Base-by-base conservation (phyloP, 2,113 vertebrate genomes). In the Malurus elegans region DNA sequence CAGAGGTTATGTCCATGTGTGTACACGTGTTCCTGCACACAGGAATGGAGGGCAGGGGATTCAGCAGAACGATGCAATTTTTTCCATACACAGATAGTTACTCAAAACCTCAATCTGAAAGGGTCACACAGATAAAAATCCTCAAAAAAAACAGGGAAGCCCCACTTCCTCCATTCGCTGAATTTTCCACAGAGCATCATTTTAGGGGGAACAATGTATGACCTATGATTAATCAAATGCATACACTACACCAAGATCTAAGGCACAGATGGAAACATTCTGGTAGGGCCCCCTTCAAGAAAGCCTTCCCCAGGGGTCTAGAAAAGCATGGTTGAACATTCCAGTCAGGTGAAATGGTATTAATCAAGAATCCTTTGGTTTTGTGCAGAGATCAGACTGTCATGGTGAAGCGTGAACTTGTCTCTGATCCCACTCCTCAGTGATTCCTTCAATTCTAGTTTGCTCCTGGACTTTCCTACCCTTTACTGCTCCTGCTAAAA, bases 201-300 rank as follows among this genome's bases (percentile, higher is more conserved):
- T 40, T 47, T 10, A 47, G 23, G 26, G 17, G 38, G 34, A 90
- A 54, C 29, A 79, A 34, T 0, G 13, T 4, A 31, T 14, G 67
- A 87, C 48, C 57, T 20, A 8, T 12, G 53, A 56, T 19, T 21
- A 57, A 81, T 26, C 45, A 45, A 62, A 83, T 4, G 20, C 31
- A 57, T 3, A 18, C 48, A 31, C 0, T 9, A 90, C 6, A 24
- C 51, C 56, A 40, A 74, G 60, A 83, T 21, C 64, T 88, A 96
- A 96, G 96, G 95, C 90, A 95, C 94, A 64, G 85, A 48, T 83
- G 69, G 79, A 86, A 95, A 93, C 75, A 90, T 84, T 86, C 79
- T 34, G n/a, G 10, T 4, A 45, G 70, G 28, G 10, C 28, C 67
- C 16, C 29, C 40, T 79, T 45, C 25, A 79, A 36, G 50, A 44